A percentile compares a stretch with the other conserved stretches of the same genome.
These are phyloP conservation scores for Todus mexicanus DNA, from an alignment of 2,797 vertebrate genomes.

Conservation along the genomic window DNA sequence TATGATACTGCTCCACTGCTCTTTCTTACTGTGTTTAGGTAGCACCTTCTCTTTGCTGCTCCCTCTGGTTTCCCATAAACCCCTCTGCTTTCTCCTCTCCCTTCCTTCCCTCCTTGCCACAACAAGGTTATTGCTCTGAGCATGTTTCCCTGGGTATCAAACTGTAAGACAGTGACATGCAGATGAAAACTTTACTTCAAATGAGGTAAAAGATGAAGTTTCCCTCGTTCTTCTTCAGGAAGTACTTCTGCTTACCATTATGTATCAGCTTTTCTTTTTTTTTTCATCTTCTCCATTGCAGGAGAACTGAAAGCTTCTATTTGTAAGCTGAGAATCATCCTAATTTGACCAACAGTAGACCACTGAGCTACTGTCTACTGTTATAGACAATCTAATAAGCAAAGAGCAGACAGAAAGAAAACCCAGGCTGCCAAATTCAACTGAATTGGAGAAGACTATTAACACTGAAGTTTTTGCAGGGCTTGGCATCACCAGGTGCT, in stretches of 20 bases:
- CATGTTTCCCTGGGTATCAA: not conserved
- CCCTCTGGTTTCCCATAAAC: not conserved
- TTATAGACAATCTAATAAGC: not conserved
- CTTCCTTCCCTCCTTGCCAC: not conserved
- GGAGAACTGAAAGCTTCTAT: not conserved
- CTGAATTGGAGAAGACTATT: not conserved
- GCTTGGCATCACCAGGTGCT: not conserved
- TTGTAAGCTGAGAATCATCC: not conserved
- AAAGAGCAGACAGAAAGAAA: not conserved
- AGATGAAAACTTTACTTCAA: not conserved
- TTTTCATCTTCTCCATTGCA: not conserved
- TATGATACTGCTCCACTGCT: not conserved
- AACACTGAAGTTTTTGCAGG: not conserved
- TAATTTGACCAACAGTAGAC: not conserved
- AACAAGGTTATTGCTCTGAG: not conserved
- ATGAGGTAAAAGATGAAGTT: not conserved
- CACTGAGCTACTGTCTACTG: too few species aligned
- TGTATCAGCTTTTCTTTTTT: not conserved
- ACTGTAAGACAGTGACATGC: not conserved
- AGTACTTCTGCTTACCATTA: not conserved
- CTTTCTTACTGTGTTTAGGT: accelerated
- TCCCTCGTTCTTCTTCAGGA: not conserved
- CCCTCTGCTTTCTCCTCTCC: not conserved
- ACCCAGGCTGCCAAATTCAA: not conserved
- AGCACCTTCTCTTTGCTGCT: not conserved